A percentile compares a stretch with the other conserved stretches of the same genome.
These are phyloP conservation scores for Labeo calbasu DNA, from an alignment of 2,797 vertebrate genomes.

Conservation along the genomic window DNA sequence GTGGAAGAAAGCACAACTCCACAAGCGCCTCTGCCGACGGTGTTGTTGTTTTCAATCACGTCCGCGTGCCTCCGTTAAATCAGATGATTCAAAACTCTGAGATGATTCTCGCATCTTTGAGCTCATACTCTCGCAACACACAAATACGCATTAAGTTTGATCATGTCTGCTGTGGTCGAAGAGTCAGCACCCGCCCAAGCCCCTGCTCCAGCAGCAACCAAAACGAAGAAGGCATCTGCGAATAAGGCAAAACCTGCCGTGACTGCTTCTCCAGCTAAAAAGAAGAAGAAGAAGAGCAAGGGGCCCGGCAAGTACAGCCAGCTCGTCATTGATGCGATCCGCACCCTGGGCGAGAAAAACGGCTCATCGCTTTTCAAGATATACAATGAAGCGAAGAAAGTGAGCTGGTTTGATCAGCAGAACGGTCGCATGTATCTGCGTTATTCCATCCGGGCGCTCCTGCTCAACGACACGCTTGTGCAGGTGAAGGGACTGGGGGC, in stretches of 20 bases:
- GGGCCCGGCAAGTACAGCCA: conserved; percentile 85
- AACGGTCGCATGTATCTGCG: conserved; percentile 86
- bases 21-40: conserved; percentile 63
- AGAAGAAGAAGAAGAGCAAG: conserved; percentile 81
- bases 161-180: conserved; percentile 79
- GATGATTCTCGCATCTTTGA: not conserved
- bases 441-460: conserved; percentile 84
- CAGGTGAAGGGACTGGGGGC: conserved; percentile 86
- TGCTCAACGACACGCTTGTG: conserved; percentile 85
- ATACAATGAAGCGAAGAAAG: conserved; percentile 84
- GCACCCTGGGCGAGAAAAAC: conserved; percentile 79
- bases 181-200: conserved; percentile 72
- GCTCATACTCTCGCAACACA: not conserved
- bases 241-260: conserved; percentile 62
- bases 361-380: conserved; percentile 85
- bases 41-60: conserved; percentile 89
- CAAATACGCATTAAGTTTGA: conserved; percentile 14
- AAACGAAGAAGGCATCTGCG: conserved; percentile 57
- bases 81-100: conserved; percentile 15
- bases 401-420: conserved; percentile 86
- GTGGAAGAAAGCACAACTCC: conserved; percentile 78
- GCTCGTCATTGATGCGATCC: conserved; percentile 83
- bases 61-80: conserved; percentile 77
- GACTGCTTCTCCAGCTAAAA: conserved; percentile 72
- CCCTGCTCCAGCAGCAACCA: conserved; percentile 65